Conservation (phyloP, 2,797 vertebrate species). For the Chrosomus eos region DNA sequence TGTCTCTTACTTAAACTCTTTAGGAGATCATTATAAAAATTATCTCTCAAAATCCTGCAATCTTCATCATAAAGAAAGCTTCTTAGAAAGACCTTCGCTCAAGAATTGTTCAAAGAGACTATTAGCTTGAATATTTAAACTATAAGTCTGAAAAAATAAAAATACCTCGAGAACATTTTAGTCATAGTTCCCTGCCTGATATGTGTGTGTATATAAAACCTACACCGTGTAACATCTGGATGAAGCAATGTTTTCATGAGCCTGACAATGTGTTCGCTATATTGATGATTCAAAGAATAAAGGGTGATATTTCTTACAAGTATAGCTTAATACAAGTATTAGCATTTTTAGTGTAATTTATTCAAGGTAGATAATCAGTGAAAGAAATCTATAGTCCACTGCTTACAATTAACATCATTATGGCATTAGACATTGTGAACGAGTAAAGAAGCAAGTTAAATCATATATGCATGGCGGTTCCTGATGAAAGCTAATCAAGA, state of each 20-base stretch:
- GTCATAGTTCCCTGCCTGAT: neutral
- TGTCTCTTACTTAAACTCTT: neutral
- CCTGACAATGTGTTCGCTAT: neutral
- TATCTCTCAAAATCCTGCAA: neutral
- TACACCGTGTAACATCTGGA: neutral
- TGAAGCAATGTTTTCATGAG: neutral
- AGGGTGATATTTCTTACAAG: neutral
- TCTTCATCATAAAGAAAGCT: neutral
- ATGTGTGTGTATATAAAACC: neutral
- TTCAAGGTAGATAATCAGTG: neutral
- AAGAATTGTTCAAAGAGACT: slow-evolving; percentile 1
- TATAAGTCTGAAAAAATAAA: slow-evolving; percentile 4
- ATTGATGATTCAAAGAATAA: neutral
- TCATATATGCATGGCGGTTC: neutral
- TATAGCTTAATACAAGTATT: neutral
- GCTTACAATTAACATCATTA: neutral
- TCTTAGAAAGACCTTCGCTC: slow-evolving; percentile 2
- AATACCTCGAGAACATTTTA: neutral
- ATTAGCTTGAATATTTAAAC: slow-evolving; percentile 10
- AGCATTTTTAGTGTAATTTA: slow-evolving; percentile 3
- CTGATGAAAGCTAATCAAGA: slow-evolving; percentile 36
- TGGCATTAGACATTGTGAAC: slow-evolving; percentile 5
- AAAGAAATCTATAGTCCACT: slow-evolving; percentile 6
- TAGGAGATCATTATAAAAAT: neutral
- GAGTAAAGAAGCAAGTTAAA: neutral